phyloP scores from a whole-genome alignment of 2,797 vertebrate genomes.

The Melanotaenia pygmaea region DNA sequence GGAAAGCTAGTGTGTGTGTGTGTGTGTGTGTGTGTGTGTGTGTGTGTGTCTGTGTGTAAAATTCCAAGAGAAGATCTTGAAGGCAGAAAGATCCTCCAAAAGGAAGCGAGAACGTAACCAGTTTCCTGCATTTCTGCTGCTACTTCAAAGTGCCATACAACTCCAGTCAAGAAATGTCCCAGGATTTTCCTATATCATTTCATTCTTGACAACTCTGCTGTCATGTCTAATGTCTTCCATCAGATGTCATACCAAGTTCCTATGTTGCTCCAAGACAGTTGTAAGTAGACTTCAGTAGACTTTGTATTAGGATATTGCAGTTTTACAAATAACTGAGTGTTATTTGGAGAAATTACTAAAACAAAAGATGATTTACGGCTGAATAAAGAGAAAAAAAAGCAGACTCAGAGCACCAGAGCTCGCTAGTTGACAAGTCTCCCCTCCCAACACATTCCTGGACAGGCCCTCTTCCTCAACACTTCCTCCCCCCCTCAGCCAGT shows the following conservation, averaged over 20 bases:
- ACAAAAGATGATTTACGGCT: slow-evolving; percentile 21
- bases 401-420: slow-evolving; percentile 41
- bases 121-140: slow-evolving; percentile 71
- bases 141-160: slow-evolving; percentile 58
- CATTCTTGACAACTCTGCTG: slow-evolving; percentile 43
- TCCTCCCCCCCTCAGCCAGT: slow-evolving; percentile 73
- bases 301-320: neutral
- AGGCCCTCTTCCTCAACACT: slow-evolving; percentile 80
- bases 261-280: neutral
- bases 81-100: slow-evolving; percentile 49
- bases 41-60: slow-evolving; percentile 17
- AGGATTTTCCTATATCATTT: slow-evolving; percentile 47
- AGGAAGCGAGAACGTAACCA: slow-evolving; percentile 69
- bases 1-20: slow-evolving; percentile 45
- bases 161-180: slow-evolving; percentile 46
- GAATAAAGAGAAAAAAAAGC: slow-evolving; percentile 39
- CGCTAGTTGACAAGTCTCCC: slow-evolving; percentile 65
- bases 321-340: slow-evolving; percentile 4
- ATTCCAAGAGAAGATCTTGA: slow-evolving; percentile 52
- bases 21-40: neutral
- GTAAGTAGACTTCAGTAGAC: neutral
- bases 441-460: slow-evolving; percentile 82
- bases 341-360: neutral
- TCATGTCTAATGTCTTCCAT: slow-evolving; percentile 19
- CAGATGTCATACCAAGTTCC: neutral